These are phyloP conservation scores for Frankliniella fusca DNA, from an alignment of 2,888 invertebrate species.

Conservation along the genomic window DNA sequence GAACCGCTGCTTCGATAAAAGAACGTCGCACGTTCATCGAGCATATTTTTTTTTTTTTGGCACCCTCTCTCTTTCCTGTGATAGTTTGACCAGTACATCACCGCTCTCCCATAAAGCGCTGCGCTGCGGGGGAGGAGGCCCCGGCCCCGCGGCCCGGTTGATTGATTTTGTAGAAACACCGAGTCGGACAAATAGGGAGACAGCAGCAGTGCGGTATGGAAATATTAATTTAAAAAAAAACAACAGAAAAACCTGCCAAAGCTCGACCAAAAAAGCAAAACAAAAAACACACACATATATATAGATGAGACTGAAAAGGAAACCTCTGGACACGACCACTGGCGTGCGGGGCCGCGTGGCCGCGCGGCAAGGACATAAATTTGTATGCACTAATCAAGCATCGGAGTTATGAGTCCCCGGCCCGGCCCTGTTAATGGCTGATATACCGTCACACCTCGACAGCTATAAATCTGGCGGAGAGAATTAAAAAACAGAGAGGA, in stretches of 20 bases:
- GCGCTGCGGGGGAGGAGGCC: neutral
- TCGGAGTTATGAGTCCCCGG: conserved; percentile 11
- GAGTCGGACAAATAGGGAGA: conserved; percentile 3
- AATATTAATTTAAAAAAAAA: neutral
- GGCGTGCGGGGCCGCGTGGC: neutral
- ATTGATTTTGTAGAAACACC: neutral
- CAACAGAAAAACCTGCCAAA: neutral
- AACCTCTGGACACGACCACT: neutral
- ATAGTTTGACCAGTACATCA: too few species aligned
- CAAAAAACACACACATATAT: neutral
- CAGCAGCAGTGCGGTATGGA: neutral
- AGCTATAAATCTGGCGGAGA: conserved; percentile 14
- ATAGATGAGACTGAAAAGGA: neutral
- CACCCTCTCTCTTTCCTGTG: neutral
- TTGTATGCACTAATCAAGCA: conserved; percentile 19
- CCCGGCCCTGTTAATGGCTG: conserved; percentile 1
- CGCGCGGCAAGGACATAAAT: conserved; percentile 6
- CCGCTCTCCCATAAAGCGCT: neutral
- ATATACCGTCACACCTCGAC: conserved; percentile 24
- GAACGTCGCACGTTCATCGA: neutral
- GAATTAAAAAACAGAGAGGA: neutral
- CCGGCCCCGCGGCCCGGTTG: neutral
- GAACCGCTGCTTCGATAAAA: too few species aligned
- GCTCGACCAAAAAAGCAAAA: neutral
- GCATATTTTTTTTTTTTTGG: neutral